Conservation (phyloP, 2,888 invertebrate genomes). For the Cantharis rustica region DNA sequence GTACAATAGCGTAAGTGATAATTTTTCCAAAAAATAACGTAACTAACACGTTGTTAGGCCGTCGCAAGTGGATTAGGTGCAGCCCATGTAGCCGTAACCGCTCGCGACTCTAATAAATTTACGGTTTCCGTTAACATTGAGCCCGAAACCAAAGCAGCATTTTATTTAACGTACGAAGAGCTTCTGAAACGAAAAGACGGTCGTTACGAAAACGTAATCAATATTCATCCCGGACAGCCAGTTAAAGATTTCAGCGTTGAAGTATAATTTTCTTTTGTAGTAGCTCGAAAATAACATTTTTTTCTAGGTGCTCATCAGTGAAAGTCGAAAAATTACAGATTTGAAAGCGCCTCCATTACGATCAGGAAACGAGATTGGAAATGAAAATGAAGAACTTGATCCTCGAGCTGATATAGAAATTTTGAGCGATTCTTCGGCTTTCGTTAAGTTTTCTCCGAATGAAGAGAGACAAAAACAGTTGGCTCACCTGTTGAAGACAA, state of each 20-base stretch:
- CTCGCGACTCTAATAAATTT: constrained; percentile 73
- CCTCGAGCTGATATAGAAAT: constrained; percentile 44
- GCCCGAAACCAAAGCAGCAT: constrained; percentile 64
- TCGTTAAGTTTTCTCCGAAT: constrained; percentile 64
- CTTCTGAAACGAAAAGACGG: constrained; percentile 66
- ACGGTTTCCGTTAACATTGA: constrained; percentile 71
- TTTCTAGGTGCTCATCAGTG: constrained; percentile 63
- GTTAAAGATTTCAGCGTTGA: constrained; percentile 68
- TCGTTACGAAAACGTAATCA: constrained; percentile 70
- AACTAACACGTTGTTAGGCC: constrained; percentile 51
- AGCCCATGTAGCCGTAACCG: constrained; percentile 66
- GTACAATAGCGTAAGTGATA: constrained; percentile 44
- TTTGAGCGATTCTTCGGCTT: constrained; percentile 41
- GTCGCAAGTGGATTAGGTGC: constrained; percentile 64
- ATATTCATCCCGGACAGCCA: constrained; percentile 69
- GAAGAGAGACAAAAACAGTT: constrained; percentile 63
- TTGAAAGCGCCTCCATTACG: constrained; percentile 68
- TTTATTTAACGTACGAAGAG: constrained; percentile 77
- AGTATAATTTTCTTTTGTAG: constrained; percentile 26
- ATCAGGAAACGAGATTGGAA: constrained; percentile 67
- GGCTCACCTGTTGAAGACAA: constrained; percentile 51
- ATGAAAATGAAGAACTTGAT: constrained; percentile 57
- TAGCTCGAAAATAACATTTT: background rate
- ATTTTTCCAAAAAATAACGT: constrained; percentile 13
- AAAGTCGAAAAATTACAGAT: constrained; percentile 63